A percentile compares a stretch with the other conserved stretches of the same genome.
These are phyloP conservation scores for Glaucidium brasilianum DNA, from an alignment of 2,113 vertebrate genomes.

Conservation along the genomic window DNA sequence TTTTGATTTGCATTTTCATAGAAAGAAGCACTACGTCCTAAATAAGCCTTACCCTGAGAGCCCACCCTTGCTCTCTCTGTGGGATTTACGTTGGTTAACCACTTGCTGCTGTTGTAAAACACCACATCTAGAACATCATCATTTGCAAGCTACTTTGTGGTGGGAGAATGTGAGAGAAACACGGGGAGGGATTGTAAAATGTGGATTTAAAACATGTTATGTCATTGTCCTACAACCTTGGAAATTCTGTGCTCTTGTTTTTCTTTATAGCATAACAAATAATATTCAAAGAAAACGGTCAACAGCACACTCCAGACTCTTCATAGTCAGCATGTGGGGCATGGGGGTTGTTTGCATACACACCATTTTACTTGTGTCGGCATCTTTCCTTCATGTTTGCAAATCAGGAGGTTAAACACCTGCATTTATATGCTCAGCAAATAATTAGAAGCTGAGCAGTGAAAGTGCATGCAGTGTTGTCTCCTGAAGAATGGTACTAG, in stretches of 20 bases:
- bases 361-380: not conserved
- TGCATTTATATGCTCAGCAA: not conserved
- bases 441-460: not conserved
- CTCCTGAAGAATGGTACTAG: not conserved
- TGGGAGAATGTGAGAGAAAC: slow-evolving; percentile 35
- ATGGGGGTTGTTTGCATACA: not conserved
- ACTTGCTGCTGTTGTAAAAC: slow-evolving; percentile 53
- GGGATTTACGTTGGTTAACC: slow-evolving; percentile 77
- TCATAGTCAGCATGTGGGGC: not conserved
- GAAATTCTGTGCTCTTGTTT: not conserved
- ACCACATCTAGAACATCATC: slow-evolving; percentile 53
- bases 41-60: not conserved
- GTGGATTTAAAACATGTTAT: not conserved
- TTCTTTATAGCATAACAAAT: not conserved
- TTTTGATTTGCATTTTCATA: slow-evolving; percentile 59
- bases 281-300: accelerated
- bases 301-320: not conserved
- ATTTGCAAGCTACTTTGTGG: slow-evolving; percentile 53
- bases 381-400: not conserved
- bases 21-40: slow-evolving; percentile 42
- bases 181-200: slow-evolving; percentile 22
- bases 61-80: slow-evolving; percentile 75
- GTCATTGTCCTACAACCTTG: not conserved
- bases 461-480: not conserved
- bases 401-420: not conserved